Base-by-base conservation (phyloP, 2,113 vertebrate genomes). In the Cavia porcellus region DNA sequence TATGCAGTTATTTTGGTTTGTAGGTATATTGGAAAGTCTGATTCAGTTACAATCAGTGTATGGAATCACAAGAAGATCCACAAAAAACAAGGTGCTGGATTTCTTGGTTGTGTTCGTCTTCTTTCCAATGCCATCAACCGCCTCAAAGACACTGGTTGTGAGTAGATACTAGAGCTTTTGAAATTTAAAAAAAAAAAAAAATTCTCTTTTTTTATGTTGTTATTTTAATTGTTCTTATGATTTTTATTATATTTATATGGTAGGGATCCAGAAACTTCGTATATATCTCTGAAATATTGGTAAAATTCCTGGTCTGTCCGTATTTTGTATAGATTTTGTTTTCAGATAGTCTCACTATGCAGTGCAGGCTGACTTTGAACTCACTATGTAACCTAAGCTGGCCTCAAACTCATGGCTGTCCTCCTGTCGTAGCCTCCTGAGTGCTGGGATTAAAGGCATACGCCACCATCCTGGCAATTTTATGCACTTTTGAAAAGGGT, bases 31-130 rank as follows among this genome's bases (percentile, higher is more conserved):
- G 99, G 99, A 84, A 99, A 99, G 96, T 99, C 99, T 0, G 99
- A 99, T 97, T 99, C 99, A 35, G 99, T 99, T 99, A 99, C 99
- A 0, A 99, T 99, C 98, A 99, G 99, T 0, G 99, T 99, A 75
- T 99, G 99, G 99, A 99, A 99, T 98, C 99, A 99, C 98, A 99
- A 99, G 99, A 99, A 99, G 98, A 99, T 99, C 92, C 99, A 99
- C 98, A 99, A 99, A 99, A 99, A 99, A 97, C 99, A 99, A 98
- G 99, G 99, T 84, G 99, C 99, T 42, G 99, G 99, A 24, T 99
- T 99, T 99, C 99, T 99, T 97, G 99, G 99, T 97, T 99, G 99
- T 96, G 99, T 99, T 89, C 99, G 99, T 81, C 99, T 99, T 97
- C 99, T 99, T 95, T 99, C 99, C 96, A 99, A 99, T 0, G 99